Percentiles rank a stretch among this genome's conserved stretches.
Conservation (phyloP, 2,797 vertebrate species). For the Coregonus suidteri region DNA sequence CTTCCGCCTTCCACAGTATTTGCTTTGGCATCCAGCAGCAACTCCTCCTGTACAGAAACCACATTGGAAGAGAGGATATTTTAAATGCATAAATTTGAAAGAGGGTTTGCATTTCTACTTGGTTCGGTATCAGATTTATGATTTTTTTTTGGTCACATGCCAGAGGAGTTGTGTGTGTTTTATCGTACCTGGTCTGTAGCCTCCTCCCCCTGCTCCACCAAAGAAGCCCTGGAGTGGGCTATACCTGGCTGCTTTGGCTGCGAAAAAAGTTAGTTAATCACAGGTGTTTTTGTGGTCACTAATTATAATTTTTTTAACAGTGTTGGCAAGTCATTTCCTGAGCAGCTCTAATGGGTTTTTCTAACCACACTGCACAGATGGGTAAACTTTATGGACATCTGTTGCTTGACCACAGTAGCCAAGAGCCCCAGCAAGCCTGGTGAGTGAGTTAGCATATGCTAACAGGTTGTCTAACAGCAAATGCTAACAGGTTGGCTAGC, state of each 20-base stretch:
- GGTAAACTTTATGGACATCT: background rate
- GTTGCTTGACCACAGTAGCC: background rate
- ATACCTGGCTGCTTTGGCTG: constrained; percentile 91
- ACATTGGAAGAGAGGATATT: constrained; percentile 10
- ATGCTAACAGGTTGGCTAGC: too few relatives aligned
- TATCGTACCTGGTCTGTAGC: background rate
- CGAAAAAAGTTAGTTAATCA: constrained; percentile 18
- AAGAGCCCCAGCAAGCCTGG: background rate
- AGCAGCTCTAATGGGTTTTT: background rate
- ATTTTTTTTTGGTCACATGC: too few relatives aligned
- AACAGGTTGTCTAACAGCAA: too few relatives aligned
- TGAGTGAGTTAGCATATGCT: constrained; percentile 1
- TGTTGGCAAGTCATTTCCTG: background rate
- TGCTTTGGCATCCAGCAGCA: constrained; percentile 84
- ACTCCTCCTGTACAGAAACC: constrained; percentile 70
- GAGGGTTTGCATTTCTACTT: background rate
- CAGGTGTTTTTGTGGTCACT: too few relatives aligned
- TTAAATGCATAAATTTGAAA: background rate
- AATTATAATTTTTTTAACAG: too few relatives aligned
- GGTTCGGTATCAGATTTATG: too few relatives aligned
- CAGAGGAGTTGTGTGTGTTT: background rate
- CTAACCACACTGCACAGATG: background rate
- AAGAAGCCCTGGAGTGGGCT: constrained; percentile 83
- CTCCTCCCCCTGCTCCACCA: constrained; percentile 53
- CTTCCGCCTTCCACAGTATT: constrained; percentile 94